A percentile compares a stretch with the other conserved stretches of the same genome.
Evolutionary conservation across 2,888 invertebrate genomes (phyloP).

Genomic region (Gortyna flavago): DNA sequence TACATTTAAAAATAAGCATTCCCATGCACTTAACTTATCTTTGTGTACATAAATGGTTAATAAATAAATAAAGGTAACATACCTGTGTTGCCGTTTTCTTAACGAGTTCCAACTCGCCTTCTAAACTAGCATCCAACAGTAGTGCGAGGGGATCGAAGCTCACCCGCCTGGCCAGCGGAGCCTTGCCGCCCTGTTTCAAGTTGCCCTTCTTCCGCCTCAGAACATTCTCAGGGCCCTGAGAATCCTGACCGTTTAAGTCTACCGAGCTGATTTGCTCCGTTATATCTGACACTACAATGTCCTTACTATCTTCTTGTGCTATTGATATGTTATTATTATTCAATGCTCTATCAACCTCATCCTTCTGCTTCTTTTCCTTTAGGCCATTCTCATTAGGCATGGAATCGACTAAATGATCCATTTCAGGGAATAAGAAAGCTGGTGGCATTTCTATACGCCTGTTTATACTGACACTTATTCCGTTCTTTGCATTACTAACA

Average conservation of each 20-base stretch:
- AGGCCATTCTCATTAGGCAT: constrained; percentile 81
- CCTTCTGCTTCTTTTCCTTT: constrained; percentile 83
- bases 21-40: not conserved
- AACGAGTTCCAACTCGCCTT: constrained; percentile 99
- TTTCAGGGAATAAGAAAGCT: constrained; percentile 94
- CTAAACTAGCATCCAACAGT: constrained; percentile 98
- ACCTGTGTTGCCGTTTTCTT: constrained; percentile 98
- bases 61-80: constrained; percentile 29
- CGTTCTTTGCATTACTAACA: constrained; percentile 88
- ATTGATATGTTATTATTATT: constrained; percentile 78
- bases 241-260: constrained; percentile 88
- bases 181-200: constrained; percentile 93
- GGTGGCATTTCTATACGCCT: constrained; percentile 95
- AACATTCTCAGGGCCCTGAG: constrained; percentile 90
- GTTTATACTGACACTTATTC: constrained; percentile 92
- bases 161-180: constrained; percentile 94
- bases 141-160: constrained; percentile 99
- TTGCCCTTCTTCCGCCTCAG: constrained; percentile 94
- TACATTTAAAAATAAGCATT: not conserved
- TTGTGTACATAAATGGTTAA: not conserved
- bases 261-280: constrained; percentile 88
- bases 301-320: constrained; percentile 82
- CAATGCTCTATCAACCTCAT: constrained; percentile 85
- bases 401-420: constrained; percentile 91
- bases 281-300: constrained; percentile 83